Evolutionary conservation across 2,888 invertebrate genomes (phyloP).

Genomic region (Diarsia rubi): DNA sequence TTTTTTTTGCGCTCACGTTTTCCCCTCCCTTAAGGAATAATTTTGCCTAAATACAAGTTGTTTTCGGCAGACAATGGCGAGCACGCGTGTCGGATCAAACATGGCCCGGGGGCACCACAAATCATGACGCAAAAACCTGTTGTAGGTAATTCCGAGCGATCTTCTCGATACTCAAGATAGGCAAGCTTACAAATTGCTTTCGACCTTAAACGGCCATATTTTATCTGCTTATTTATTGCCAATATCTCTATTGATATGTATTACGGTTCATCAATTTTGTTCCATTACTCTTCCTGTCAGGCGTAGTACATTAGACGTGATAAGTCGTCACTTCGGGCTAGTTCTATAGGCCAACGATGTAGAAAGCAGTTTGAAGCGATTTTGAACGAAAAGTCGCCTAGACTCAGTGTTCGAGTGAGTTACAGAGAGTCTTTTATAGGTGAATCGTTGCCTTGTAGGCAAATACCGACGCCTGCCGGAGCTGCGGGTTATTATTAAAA

Average conservation of each 20-base stretch:
- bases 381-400: conserved; percentile 12
- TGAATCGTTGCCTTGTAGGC: not conserved
- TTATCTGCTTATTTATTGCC: conserved; percentile 87
- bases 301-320: conserved; percentile 47
- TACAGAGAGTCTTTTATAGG: not conserved
- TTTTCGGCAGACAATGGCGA: conserved; percentile 81
- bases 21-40: conserved; percentile 76
- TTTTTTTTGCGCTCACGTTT: conserved; percentile 61
- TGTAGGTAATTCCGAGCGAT: conserved; percentile 87
- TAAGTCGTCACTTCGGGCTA: conserved; percentile 40
- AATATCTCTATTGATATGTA: conserved; percentile 76
- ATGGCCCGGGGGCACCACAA: conserved; percentile 87
- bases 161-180: conserved; percentile 85
- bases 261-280: conserved; percentile 63
- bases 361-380: conserved; percentile 17
- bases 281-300: conserved; percentile 57
- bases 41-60: conserved; percentile 86
- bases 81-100: conserved; percentile 85
- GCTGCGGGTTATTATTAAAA: no score
- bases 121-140: conserved; percentile 89
- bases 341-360: conserved; percentile 13
- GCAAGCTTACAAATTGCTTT: conserved; percentile 87
- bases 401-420: not conserved
- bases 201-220: conserved; percentile 87
- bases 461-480: no score